Evolutionary conservation across 2,113 vertebrate genomes (phyloP).

Genomic region (Gopherus flavomarginatus): DNA sequence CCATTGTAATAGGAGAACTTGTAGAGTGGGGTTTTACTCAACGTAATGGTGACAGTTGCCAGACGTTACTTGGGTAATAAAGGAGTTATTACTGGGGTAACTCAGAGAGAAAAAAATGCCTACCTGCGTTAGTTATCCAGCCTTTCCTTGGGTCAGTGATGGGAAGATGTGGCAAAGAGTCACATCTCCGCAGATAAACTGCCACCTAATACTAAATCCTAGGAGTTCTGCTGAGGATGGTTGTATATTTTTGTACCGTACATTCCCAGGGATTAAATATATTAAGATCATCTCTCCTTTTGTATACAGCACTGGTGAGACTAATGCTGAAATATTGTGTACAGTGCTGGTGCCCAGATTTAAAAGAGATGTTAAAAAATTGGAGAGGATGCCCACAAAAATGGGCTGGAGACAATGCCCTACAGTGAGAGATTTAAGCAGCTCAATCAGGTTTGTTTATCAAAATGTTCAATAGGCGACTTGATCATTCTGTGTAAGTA

Average conservation of each 20-base stretch:
- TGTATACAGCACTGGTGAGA: neutral
- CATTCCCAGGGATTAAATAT: neutral
- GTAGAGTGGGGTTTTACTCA: neutral
- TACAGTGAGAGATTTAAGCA: neutral
- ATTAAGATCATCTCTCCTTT: neutral
- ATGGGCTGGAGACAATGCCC: neutral
- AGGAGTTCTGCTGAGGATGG: neutral
- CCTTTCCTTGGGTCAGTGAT: neutral
- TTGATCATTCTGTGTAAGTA: neutral
- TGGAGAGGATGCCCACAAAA: neutral
- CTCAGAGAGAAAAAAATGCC: neutral
- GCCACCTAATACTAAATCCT: neutral
- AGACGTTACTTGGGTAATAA: neutral
- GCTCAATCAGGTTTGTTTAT: neutral
- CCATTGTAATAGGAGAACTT: neutral
- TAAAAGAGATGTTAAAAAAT: neutral
- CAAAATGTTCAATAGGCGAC: neutral
- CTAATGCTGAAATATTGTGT: neutral
- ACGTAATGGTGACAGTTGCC: too few relatives aligned
- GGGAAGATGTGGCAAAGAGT: neutral
- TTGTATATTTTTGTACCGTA: neutral
- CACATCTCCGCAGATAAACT: neutral
- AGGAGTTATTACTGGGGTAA: neutral
- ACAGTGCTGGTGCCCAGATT: neutral
- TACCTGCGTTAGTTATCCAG: neutral